These are phyloP conservation scores for Yasuhikotakia modesta DNA, from an alignment of 2,797 vertebrate genomes.

Conservation along the genomic window DNA sequence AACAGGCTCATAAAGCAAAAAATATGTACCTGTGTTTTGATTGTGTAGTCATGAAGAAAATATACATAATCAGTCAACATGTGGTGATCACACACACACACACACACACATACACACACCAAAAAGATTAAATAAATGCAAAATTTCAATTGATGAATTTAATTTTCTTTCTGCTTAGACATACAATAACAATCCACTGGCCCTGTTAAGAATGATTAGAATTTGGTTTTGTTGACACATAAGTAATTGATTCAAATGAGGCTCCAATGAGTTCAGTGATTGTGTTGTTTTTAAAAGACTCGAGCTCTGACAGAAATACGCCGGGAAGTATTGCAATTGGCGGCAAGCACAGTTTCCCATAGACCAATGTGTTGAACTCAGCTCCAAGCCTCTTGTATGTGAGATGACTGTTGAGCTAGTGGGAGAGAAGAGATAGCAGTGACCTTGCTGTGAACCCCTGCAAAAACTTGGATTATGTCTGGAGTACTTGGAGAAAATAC, in stretches of 20 bases:
- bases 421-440: conserved; percentile 73
- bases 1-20: not conserved
- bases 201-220: conserved; percentile 68
- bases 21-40: not conserved
- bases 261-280: conserved; percentile 71
- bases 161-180: conserved; percentile 10
- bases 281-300: conserved; percentile 78
- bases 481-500: conserved; percentile 71
- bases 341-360: conserved; percentile 77
- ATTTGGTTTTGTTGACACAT: conserved; percentile 76
- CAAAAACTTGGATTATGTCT: conserved; percentile 74
- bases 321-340: conserved; percentile 82
- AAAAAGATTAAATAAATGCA: conserved; percentile 2
- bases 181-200: conserved; percentile 64
- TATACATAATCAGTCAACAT: not conserved
- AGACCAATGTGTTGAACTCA: conserved; percentile 73
- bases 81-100: not conserved
- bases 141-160: conserved; percentile 15
- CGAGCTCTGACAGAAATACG: conserved; percentile 80
- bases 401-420: conserved; percentile 74
- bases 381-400: conserved; percentile 78
- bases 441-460: conserved; percentile 80
- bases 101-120: too few species aligned
- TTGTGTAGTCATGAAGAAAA: not conserved
- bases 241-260: conserved; percentile 79